Evolutionary conservation across 2,888 invertebrate genomes (phyloP).

Genomic region (Copidosoma aretas): DNA sequence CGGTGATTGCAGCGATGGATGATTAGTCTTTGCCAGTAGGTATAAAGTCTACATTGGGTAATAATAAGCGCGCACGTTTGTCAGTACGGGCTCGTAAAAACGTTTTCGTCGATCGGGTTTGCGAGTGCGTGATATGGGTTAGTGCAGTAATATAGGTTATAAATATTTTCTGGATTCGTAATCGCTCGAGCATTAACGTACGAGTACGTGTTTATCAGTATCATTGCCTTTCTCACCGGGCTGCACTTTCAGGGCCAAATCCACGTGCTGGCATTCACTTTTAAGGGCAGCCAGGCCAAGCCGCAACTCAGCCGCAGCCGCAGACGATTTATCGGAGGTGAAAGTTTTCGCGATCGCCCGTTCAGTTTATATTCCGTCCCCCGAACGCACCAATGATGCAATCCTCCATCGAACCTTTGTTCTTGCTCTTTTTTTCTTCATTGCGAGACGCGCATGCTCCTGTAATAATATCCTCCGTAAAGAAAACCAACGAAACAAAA

Average conservation of each 20-base stretch:
- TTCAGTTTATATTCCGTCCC: conserved; percentile 1
- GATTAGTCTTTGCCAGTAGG: too few relatives aligned
- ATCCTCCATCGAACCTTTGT: neutral
- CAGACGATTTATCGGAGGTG: conserved; percentile 17
- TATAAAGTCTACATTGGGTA: too few relatives aligned
- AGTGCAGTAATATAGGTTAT: neutral
- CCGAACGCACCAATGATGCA: conserved; percentile 10
- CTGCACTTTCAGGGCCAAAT: conserved; percentile 33
- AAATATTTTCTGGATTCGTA: neutral
- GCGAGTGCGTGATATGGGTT: too few relatives aligned
- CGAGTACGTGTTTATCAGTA: neutral
- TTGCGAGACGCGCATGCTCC: too few relatives aligned
- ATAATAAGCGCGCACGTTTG: too few relatives aligned
- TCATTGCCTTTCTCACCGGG: neutral
- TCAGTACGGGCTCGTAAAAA: too few relatives aligned
- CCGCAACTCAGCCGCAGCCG: too few relatives aligned
- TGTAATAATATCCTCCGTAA: neutral
- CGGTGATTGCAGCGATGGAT: too few relatives aligned
- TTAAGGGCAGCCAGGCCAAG: conserved; percentile 21
- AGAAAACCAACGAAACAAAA: neutral
- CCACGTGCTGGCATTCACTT: conserved; percentile 23
- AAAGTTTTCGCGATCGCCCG: conserved; percentile 18
- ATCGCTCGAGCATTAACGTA: neutral
- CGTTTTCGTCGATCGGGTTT: too few relatives aligned
- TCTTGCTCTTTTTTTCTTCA: too few relatives aligned